Evolutionary conservation across 2,888 invertebrate species (phyloP), one percentile per base, ranked within the genome.

Genomic region (Plutella xylostella): DNA sequence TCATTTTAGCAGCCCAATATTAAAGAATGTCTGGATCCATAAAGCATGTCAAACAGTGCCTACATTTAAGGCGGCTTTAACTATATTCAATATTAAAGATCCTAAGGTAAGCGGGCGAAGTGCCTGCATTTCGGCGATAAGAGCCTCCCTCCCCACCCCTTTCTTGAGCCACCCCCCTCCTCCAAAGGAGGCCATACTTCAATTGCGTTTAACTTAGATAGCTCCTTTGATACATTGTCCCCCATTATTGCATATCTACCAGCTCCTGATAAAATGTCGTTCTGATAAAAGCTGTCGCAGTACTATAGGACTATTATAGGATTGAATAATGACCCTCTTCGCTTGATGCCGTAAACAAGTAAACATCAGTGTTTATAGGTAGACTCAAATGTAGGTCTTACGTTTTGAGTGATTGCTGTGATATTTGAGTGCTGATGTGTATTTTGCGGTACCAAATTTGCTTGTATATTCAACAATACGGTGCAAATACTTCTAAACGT

Each of bases 111-210:
- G 68, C 74, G 78, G 68, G 74, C 56, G 70, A 65, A 70, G 74
- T 66, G 84, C 75, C 84, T 85, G 84, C 84, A 82, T 68, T 78
- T 74, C 67, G 65, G 80, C 77, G 84, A 85, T 85, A 85, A 84
- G 79, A 61, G 69, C 68, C 56, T 56, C 59, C 63, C 60, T 60
- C 61, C 55, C 56, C 52, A 54, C 54, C 54, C 51, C 55, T 47
- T 59, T 69, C 78, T 76, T 67, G 60, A 68, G 75, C 72, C 76
- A n/a, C n/a, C n/a, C n/a, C n/a, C n/a, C 52, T 56, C 65, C 77
- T 80, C 80, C 74, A 79, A 77, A 76, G 70, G 63, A 68, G 65
- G 72, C 75, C 75, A 78, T 82, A 78, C 79, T 76, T 83, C 82
- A 83, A 82, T 76, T 75, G 78, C 74, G 77, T 82, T 80, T 77